These are phyloP conservation scores for Lonchura striata DNA, from an alignment of 2,113 vertebrate genomes.

Conservation along the genomic window DNA sequence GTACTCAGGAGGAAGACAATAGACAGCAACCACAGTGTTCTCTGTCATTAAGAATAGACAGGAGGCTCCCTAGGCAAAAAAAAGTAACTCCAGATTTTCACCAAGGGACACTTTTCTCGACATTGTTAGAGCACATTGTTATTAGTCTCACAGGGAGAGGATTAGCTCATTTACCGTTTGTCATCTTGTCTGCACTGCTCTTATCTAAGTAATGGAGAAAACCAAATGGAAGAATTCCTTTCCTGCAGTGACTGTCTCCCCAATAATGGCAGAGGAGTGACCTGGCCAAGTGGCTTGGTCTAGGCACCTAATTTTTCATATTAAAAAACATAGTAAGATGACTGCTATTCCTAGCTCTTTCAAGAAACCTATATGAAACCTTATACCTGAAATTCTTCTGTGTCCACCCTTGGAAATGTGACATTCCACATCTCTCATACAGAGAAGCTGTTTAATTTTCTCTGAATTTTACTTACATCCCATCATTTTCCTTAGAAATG, in stretches of 20 bases:
- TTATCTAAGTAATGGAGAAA: not conserved
- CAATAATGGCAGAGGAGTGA: not conserved
- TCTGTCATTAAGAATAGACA: not conserved
- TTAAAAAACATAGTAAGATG: not conserved
- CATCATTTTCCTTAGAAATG: not conserved
- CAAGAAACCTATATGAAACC: not conserved
- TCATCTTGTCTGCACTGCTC: not conserved
- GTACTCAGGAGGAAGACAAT: not conserved
- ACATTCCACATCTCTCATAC: rapidly evolving
- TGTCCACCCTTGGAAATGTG: not conserved
- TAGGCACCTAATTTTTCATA: not conserved
- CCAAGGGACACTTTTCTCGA: not conserved
- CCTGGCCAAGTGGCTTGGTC: not conserved
- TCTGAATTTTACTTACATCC: not conserved
- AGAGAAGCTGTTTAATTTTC: not conserved
- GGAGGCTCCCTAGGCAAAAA: not conserved
- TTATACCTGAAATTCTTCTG: not conserved
- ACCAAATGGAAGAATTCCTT: not conserved
- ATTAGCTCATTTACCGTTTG: not conserved
- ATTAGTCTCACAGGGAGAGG: not conserved
- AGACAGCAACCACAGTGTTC: not conserved
- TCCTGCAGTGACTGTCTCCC: not conserved
- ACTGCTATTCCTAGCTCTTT: not conserved
- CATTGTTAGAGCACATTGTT: not conserved
- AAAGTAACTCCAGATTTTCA: not conserved